These are phyloP conservation scores for Volucella inflata DNA, from an alignment of 2,888 invertebrate species.

Conservation along the genomic window DNA sequence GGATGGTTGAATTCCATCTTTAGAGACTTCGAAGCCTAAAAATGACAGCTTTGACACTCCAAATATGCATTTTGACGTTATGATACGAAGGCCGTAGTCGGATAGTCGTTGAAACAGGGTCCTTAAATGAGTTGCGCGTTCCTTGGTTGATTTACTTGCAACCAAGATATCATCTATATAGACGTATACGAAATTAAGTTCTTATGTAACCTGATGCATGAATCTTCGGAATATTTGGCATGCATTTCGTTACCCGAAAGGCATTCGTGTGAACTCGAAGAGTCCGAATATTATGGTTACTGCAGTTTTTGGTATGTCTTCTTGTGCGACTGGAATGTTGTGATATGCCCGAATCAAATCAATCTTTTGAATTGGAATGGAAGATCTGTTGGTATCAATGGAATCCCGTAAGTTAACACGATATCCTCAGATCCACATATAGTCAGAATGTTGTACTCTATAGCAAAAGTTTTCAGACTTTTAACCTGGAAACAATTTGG, in stretches of 20 bases:
- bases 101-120: slow-evolving; percentile 67
- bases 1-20: slow-evolving; percentile 64
- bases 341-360: slow-evolving; percentile 64
- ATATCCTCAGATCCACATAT: too few species aligned
- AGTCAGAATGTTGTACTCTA: too few species aligned
- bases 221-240: slow-evolving; percentile 44
- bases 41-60: slow-evolving; percentile 56
- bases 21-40: slow-evolving; percentile 66
- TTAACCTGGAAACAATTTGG: too few species aligned
- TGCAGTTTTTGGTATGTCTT: slow-evolving; percentile 76
- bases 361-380: slow-evolving; percentile 5
- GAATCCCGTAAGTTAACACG: too few species aligned
- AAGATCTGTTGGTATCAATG: too few species aligned
- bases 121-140: slow-evolving; percentile 72
- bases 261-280: slow-evolving; percentile 79
- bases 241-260: slow-evolving; percentile 78
- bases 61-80: slow-evolving; percentile 76
- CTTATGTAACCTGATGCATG: slow-evolving; percentile 70
- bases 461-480: too few species aligned
- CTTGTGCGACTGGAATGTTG: slow-evolving; percentile 79
- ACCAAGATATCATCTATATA: slow-evolving; percentile 77
- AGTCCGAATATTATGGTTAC: slow-evolving; percentile 80
- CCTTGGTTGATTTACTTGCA: slow-evolving; percentile 63
- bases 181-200: slow-evolving; percentile 40
- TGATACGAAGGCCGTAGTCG: slow-evolving; percentile 70